Base-by-base conservation (phyloP, 2,113 vertebrate species). In the Romanogobio albipinnatus region DNA sequence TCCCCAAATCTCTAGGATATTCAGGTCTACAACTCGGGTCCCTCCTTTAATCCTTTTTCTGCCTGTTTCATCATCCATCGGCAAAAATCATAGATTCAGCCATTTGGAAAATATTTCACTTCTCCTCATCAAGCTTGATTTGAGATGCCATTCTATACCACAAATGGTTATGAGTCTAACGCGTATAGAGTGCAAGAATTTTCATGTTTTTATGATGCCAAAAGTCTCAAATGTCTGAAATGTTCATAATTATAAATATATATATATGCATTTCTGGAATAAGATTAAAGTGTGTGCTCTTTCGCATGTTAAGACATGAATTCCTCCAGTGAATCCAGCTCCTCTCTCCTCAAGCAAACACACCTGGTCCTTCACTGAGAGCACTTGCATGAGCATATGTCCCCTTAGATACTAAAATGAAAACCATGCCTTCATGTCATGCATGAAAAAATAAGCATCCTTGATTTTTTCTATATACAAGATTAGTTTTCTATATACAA, bases 311-410 rank as follows among this genome's bases (percentile, higher is more conserved):
- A 24, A 39, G 33, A 39, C 33, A 4, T 78, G 15, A 1, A 61
- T 24, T 78, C 36, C 29, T 61, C 56, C 19, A 15, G 22, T 24
- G 56, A 78, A 43, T 61, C 76, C 76, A 62, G 7, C 19, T 76
- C 26, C 26, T 53, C 66, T 39, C 13, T 36, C 15, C 36, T 39
- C 47, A 53, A 11, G 47, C 33, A 62, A 43, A 79, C 8, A 5
- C 59, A 80, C 77, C 59, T 47, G 77, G n/a, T 19, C 58, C 58
- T 80, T 80, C n/a, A 49, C 74, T 76, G 13, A 19, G 47, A 76
- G 47, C 74, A 75, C 76, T 61, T 61, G 33, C 26, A 77, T 10
- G 49, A 58, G 17, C 4, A 10, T 36, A 43, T 62, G 36, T 61
- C 36, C 15, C 19, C 58, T 47, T 79, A 62, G 39, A 79, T 24